Evolutionary conservation across 1,140 invertebrate genomes (phyloP).

Genomic region (Cylas formicarius): DNA sequence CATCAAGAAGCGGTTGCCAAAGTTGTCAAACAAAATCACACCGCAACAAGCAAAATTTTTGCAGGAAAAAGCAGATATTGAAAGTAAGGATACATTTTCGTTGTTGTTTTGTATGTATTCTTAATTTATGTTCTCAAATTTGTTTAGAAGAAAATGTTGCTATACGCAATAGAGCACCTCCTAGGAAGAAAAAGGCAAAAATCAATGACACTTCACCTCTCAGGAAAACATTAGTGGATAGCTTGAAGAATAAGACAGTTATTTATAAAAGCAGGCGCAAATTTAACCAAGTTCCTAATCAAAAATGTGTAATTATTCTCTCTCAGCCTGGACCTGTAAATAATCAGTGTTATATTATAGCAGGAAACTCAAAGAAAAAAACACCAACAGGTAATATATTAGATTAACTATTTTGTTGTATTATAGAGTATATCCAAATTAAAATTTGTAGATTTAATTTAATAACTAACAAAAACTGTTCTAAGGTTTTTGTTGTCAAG

Average conservation of each 20-base stretch:
- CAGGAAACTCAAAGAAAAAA: slow-evolving; percentile 16
- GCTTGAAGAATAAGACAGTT: slow-evolving; percentile 4
- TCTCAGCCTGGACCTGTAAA: slow-evolving; percentile 20
- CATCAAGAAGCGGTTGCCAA: slow-evolving; percentile 22
- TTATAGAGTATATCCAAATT: not conserved
- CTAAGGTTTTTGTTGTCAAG: no score
- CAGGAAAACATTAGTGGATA: not conserved
- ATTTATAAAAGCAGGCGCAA: not conserved
- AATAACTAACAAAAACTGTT: not conserved
- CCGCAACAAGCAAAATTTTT: slow-evolving; percentile 30
- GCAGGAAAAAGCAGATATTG: slow-evolving; percentile 26
- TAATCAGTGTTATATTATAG: slow-evolving; percentile 29
- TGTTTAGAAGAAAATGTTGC: slow-evolving; percentile 1
- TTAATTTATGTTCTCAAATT: not conserved
- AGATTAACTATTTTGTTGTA: slow-evolving; percentile 4
- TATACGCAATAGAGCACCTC: not conserved
- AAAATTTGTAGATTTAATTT: not conserved
- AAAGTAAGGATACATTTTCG: slow-evolving; percentile 30
- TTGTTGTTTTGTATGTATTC: not conserved
- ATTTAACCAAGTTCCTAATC: no score
- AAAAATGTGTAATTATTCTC: slow-evolving; percentile 27
- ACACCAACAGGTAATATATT: slow-evolving; percentile 23
- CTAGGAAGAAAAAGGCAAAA: not conserved
- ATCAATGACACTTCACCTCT: not conserved
- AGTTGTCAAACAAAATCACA: slow-evolving; percentile 32